Evolutionary conservation across 2,888 invertebrate genomes (phyloP), one percentile per base, ranked within the genome.

Genomic region (Microplitis deprimator): DNA sequence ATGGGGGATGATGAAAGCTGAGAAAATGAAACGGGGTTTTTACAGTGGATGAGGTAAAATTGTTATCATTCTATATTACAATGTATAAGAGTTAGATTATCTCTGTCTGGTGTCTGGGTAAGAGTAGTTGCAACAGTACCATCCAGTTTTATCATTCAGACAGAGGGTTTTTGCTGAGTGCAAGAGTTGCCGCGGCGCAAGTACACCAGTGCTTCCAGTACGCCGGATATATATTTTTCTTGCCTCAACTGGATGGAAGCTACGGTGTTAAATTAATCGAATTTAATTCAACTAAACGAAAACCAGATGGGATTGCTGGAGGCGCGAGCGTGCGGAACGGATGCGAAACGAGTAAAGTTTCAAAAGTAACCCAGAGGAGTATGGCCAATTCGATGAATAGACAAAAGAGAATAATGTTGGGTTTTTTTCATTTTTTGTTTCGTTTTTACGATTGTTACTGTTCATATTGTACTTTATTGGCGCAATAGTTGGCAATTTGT

Each of bases 231-330:
- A 72, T 76, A 68, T 76, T 76, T 76, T 72, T 76, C 72, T 76
- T 72, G 40, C 71, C 20, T 20, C 69, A 70, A 73, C 73, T 69
- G 68, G 38, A 50, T 50, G 50, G 50, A 50, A 68, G 68, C 61
- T 73, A 41, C 40, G 69, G 77, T 77, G 77, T 67, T 73, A 77
- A 77, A 77, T 77, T 74, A 77, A 77, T 77, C 73, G 73, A 77
- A 77, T 77, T 77, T 77, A 73, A 74, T 77, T 77, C 73, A 77
- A 73, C 73, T 73, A 72, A 77, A 77, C 77, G 73, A 77, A 77
- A 67, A 73, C 77, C 77, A 77, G 67, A 77, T 77, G 77, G 61
- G 77, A 73, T 77, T 77, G 73, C 73, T 68, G 68, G 61, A 40
- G 67, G 76, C 60, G 68, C 68, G 60, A 77, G 72, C 77, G 77